phyloP scores from a whole-genome alignment of 2,888 invertebrate species.

The Caenorhabditis zanzibari region DNA sequence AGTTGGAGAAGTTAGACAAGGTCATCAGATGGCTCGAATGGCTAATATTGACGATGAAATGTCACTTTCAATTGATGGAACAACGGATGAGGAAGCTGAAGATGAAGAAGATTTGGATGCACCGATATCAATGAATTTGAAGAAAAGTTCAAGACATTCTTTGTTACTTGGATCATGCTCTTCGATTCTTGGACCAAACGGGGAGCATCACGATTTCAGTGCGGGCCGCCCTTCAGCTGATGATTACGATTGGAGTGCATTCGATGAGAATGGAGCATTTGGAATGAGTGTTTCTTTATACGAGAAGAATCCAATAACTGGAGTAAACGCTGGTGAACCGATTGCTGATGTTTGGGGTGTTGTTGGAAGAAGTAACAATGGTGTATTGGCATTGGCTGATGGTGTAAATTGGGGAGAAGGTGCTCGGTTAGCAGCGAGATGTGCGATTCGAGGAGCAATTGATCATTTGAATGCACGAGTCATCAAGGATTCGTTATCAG shows the following conservation, averaged over 20 bases:
- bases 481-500: constrained; percentile 66
- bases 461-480: constrained; percentile 88
- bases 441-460: constrained; percentile 91
- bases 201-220: constrained; percentile 55
- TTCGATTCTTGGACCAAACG: constrained; percentile 73
- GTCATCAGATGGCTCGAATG: constrained; percentile 78
- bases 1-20: constrained; percentile 77
- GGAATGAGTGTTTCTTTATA: constrained; percentile 90
- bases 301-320: constrained; percentile 90
- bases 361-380: constrained; percentile 87
- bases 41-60: constrained; percentile 83
- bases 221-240: constrained; percentile 63
- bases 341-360: constrained; percentile 93
- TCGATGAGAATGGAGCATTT: constrained; percentile 87
- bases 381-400: constrained; percentile 91
- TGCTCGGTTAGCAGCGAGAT: constrained; percentile 85
- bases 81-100: constrained; percentile 71
- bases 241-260: constrained; percentile 83
- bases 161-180: constrained; percentile 74
- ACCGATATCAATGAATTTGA: constrained; percentile 63
- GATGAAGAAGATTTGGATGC: constrained; percentile 74
- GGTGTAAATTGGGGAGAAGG: constrained; percentile 95
- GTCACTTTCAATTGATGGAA: constrained; percentile 77
- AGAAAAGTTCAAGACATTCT: constrained; percentile 56
- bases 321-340: constrained; percentile 87